Conservation (phyloP, 1,140 invertebrate genomes). For the Lanistes nyassanus region DNA sequence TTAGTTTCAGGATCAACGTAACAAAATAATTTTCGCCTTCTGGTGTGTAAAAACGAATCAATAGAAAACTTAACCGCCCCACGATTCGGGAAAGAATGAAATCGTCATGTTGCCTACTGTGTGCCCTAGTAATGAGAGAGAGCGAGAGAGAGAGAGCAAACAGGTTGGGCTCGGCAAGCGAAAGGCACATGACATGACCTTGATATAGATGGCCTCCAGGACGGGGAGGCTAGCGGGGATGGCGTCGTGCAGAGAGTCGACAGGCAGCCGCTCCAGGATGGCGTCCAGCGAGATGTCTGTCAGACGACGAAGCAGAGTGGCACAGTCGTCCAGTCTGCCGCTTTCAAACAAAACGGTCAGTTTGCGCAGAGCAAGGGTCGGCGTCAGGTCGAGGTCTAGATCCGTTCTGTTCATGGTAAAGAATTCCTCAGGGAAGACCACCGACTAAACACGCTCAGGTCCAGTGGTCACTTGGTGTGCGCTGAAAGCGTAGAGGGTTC, state of each 20-base stretch:
- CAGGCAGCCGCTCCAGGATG: conserved; percentile 79
- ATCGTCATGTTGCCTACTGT: no score
- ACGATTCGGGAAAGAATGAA: no score
- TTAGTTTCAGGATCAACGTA: no score
- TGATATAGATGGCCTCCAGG: conserved; percentile 85
- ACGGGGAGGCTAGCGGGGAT: conserved; percentile 86
- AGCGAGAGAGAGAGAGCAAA: background rate
- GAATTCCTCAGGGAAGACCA: conserved; percentile 49
- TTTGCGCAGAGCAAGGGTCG: conserved; percentile 48
- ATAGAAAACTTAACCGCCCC: no score
- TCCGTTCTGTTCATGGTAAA: conserved; percentile 39
- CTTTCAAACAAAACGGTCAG: conserved; percentile 53
- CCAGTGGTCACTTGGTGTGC: no score
- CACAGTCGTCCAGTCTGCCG: conserved; percentile 62
- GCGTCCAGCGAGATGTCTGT: conserved; percentile 78
- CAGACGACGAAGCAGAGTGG: conserved; percentile 79
- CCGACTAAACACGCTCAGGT: conserved; percentile 35
- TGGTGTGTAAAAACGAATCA: no score
- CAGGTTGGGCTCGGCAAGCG: no score
- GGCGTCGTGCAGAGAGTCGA: conserved; percentile 87
- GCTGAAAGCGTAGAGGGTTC: no score
- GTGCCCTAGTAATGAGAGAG: background rate
- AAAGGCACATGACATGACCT: conserved; percentile 60
- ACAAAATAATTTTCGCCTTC: no score
- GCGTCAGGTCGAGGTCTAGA: conserved; percentile 47